Evolutionary conservation across 2,888 invertebrate genomes (phyloP).

Genomic region (Harpagoxenus sublaevis): DNA sequence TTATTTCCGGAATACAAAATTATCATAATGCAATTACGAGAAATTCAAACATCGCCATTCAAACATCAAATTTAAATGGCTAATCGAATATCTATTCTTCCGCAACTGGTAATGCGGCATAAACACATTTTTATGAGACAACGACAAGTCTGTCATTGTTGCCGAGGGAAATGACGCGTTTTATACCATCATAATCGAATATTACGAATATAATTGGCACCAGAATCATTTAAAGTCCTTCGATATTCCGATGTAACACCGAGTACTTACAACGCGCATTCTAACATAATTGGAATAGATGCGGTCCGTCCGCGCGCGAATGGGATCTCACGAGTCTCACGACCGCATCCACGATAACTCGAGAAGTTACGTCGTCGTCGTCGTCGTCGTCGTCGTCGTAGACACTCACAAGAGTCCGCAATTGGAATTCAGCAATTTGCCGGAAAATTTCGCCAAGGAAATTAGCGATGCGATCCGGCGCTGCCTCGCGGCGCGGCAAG

Average conservation of each 20-base stretch:
- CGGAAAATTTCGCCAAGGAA: slow-evolving; percentile 51
- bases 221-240: slow-evolving; percentile 12
- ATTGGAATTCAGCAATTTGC: slow-evolving; percentile 45
- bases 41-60: background rate
- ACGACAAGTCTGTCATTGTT: background rate
- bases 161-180: background rate
- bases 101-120: background rate
- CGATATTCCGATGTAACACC: slow-evolving; percentile 27
- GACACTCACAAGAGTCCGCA: slow-evolving; percentile 32
- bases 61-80: background rate
- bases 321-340: slow-evolving; percentile 38
- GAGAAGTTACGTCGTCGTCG: slow-evolving; percentile 31
- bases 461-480: slow-evolving; percentile 42
- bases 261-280: slow-evolving; percentile 32
- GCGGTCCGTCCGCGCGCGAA: slow-evolving; percentile 32
- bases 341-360: slow-evolving; percentile 27
- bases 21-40: background rate
- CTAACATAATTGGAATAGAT: slow-evolving; percentile 36
- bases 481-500: slow-evolving; percentile 3
- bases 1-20: slow-evolving; percentile 15
- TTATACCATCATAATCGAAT: slow-evolving; percentile 25
- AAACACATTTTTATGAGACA: background rate
- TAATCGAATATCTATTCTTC: background rate
- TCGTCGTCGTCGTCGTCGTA: background rate
- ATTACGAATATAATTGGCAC: slow-evolving; percentile 25